A percentile compares a stretch with the other conserved stretches of the same genome.
phyloP scores from a whole-genome alignment of 2,113 vertebrate species.

The Pantherophis guttatus region DNA sequence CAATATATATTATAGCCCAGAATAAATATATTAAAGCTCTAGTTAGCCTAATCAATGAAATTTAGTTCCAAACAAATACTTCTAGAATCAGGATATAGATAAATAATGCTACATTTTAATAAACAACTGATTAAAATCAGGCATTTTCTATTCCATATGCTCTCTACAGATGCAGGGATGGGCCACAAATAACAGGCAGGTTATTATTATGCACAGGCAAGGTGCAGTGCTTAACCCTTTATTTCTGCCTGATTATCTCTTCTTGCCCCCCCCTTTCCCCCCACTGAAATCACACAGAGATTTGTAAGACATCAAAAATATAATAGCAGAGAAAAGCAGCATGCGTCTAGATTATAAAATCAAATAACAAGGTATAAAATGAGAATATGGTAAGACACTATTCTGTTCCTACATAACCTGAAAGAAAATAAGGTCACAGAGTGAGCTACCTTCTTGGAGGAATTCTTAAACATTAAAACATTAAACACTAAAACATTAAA shows the following conservation, averaged over 20 bases:
- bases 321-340: not conserved
- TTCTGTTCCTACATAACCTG: not conserved
- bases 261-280: not conserved
- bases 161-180: not conserved
- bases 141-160: not conserved
- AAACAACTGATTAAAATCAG: not conserved
- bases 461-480: not conserved
- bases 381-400: not conserved
- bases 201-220: not conserved
- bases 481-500: rapidly evolving
- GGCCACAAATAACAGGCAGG: not conserved
- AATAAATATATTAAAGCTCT: not conserved
- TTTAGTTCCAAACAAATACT: not conserved
- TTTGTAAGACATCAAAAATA: not conserved
- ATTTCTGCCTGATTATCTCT: not conserved
- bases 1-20: not conserved
- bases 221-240: not conserved
- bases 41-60: not conserved
- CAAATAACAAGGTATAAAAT: not conserved
- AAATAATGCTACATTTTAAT: not conserved
- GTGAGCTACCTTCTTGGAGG: not conserved
- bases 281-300: not conserved
- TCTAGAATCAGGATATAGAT: not conserved
- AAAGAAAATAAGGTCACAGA: not conserved
- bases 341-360: not conserved